Evolutionary conservation across 2,797 vertebrate genomes (phyloP).

Genomic region (Xenopus petersii): DNA sequence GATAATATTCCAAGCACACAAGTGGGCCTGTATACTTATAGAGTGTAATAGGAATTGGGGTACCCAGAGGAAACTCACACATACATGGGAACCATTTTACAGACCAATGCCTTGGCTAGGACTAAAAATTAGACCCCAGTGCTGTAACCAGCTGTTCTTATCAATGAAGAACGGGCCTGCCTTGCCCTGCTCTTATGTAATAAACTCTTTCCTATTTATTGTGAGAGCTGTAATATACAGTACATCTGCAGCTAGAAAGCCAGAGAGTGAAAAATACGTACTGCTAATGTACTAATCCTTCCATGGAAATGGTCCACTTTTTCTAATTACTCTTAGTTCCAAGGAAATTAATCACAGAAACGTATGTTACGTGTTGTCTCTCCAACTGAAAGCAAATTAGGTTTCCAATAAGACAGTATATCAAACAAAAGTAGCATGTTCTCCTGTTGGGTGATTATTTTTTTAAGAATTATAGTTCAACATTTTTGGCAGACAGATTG

Average conservation of each 20-base stretch:
- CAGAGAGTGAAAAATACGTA: constrained; percentile 53
- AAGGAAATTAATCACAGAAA: constrained; percentile 81
- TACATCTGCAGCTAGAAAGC: constrained; percentile 54
- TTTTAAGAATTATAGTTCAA: constrained; percentile 78
- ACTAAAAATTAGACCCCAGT: no score
- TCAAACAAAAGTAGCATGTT: constrained; percentile 75
- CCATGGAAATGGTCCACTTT: constrained; percentile 65
- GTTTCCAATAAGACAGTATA: constrained; percentile 78
- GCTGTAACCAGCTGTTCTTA: no score
- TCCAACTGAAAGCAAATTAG: constrained; percentile 77
- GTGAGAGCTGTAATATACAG: constrained; percentile 60
- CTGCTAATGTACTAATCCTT: constrained; percentile 59
- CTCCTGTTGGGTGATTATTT: constrained; percentile 69
- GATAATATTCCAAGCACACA: no score
- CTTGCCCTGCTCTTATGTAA: no score
- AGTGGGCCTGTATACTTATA: no score
- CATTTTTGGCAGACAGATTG: constrained; percentile 83
- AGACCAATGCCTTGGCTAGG: no score
- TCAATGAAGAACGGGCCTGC: no score
- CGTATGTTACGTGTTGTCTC: constrained; percentile 78
- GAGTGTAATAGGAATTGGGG: no score
- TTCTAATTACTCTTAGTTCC: constrained; percentile 78
- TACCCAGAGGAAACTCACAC: no score
- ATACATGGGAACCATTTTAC: no score
- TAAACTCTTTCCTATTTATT: constrained; percentile 60